Evolutionary conservation across 2,888 invertebrate genomes (phyloP).

Genomic region (Keiferia lycopersicella): DNA sequence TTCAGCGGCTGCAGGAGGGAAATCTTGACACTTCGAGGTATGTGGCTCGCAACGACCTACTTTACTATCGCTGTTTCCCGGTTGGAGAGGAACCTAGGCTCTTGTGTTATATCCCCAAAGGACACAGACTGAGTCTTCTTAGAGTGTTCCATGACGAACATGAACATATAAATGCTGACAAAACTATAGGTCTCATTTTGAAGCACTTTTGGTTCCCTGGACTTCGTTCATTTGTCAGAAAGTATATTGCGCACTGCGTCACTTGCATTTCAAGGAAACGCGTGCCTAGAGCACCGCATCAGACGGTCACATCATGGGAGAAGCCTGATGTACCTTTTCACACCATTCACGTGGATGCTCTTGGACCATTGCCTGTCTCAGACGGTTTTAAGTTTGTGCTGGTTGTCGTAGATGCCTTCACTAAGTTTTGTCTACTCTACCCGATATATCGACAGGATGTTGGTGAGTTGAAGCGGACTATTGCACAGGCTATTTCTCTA

Average conservation of each 20-base stretch:
- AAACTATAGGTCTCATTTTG: no score
- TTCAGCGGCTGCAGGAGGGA: constrained; percentile 30
- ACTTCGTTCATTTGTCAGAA: constrained; percentile 21
- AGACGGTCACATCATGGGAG: constrained; percentile 22
- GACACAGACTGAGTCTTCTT: constrained; percentile 32
- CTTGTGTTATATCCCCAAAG: constrained; percentile 34
- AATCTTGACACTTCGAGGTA: constrained; percentile 29
- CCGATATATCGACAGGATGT: constrained; percentile 22
- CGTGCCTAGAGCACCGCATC: constrained; percentile 19
- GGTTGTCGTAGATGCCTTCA: constrained; percentile 25
- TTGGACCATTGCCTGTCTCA: constrained; percentile 30
- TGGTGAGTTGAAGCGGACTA: constrained; percentile 4
- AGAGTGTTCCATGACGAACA: constrained; percentile 34
- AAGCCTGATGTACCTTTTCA: constrained; percentile 27
- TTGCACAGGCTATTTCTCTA: constrained; percentile 1
- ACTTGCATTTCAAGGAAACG: constrained; percentile 20
- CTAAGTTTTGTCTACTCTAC: constrained; percentile 25
- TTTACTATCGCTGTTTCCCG: constrained; percentile 29
- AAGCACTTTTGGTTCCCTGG: no score
- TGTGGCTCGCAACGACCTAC: constrained; percentile 26
- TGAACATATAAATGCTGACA: constrained; percentile 22
- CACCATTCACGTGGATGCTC: constrained; percentile 27
- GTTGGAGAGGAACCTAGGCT: constrained; percentile 27
- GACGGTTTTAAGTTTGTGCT: constrained; percentile 31
- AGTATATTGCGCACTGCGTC: constrained; percentile 19